phyloP scores from a whole-genome alignment of 2,113 vertebrate genomes.

The Microcebus lehilahytsara region DNA sequence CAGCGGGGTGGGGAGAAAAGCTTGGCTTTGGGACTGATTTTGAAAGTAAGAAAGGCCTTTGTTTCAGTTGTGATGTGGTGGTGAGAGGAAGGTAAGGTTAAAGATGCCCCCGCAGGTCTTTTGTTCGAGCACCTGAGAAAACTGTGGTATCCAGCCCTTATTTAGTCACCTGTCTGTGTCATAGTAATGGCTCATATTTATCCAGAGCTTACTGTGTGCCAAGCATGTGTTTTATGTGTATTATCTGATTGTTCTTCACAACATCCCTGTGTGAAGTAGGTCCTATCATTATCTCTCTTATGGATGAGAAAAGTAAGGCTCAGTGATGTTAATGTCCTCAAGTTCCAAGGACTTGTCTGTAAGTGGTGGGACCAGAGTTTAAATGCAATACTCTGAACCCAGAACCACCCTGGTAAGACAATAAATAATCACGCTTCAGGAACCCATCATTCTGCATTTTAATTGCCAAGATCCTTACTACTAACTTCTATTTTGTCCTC shows the following conservation, averaged over 20 bases:
- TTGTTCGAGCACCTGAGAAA: neutral
- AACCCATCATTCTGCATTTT: neutral
- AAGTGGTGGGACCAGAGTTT: neutral
- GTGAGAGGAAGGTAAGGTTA: neutral
- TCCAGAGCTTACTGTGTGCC: neutral
- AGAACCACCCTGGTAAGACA: neutral
- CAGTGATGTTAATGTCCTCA: neutral
- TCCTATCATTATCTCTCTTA: neutral
- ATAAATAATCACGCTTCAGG: neutral
- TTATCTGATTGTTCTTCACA: neutral
- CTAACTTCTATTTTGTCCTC: neutral
- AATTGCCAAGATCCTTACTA: neutral
- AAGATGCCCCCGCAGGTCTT: neutral
- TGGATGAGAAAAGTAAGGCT: neutral
- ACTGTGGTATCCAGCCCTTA: neutral
- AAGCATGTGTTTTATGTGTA: neutral
- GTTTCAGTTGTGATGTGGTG: neutral
- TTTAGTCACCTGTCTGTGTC: neutral
- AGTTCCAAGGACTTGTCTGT: neutral
- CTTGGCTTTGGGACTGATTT: neutral
- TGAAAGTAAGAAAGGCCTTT: neutral
- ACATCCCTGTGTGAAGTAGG: neutral
- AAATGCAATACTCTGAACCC: neutral
- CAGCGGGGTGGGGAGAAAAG: too few species aligned
- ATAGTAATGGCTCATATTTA: neutral